Evolutionary conservation across 2,888 invertebrate species (phyloP), one percentile per base, ranked within the genome.

Genomic region (Lasioglossum leucozonium): DNA sequence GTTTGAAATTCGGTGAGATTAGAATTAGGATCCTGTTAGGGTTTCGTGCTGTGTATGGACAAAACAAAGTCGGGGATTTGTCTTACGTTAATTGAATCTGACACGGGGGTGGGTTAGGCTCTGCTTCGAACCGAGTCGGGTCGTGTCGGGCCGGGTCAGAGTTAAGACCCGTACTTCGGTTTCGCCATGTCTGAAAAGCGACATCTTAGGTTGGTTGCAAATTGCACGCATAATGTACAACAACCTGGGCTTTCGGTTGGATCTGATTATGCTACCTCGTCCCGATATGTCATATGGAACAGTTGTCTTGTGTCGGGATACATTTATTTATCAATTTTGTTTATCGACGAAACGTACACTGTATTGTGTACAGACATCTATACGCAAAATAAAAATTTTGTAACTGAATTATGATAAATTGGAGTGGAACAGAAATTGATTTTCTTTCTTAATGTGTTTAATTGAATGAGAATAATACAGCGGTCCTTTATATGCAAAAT

Each of bases 11-110:
- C 30, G 62, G 62, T 26, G 62, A 62, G 62, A 62, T 30, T 18
- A 6, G 65, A 26, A 34, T 47, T 13, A 30, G 67, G 67, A n/a
- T 42, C n/a, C 30, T 44, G 37, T 55, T 10, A 8, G 58, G 72
- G 47, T 67, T 37, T 67, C 37, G 37, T 11, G 37, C 22, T 67
- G 22, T 65, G 30, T 18, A 16, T 4, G 67, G 37, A 2, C 37
- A 22, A 34, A 37, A 37, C 34, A 22, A 13, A 22, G 67, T 18
- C 44, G n/a, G n/a, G 55, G 47, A 44, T 65, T 4, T 67, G 22
- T 22, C 37, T 34, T 72, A n/a, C 40, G n/a, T 22, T 69, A 40
- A 69, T 69, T 69, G 69, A 69, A 69, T 69, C 40, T 40, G 69
- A 40, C 40, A 6, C n/a, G n/a, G 69, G 69, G 69, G 2, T 40